Base-by-base conservation (phyloP, 1,140 invertebrate species). In the Eueides isabella region DNA sequence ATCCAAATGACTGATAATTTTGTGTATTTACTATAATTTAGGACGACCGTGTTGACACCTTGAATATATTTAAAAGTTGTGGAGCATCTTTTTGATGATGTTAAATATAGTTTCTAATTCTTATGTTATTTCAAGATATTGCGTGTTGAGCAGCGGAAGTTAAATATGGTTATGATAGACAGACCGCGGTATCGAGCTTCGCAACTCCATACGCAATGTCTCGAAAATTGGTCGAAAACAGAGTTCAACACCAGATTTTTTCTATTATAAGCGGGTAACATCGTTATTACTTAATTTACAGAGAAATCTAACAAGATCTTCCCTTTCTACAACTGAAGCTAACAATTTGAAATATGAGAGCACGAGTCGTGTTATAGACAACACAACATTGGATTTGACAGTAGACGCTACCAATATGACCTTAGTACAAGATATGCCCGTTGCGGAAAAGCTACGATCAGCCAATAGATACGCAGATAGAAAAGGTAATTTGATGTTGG, bases 401-500 rank as follows among this genome's bases (percentile, higher is more conserved):
- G 85, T 86, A 1, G 89, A 91, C 29, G 79, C 85, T 7, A 85
- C 84, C 7, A 92, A 92, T 68, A 84, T 88, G 64, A 90, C 84
- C 0, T 70, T 90, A 1, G 76, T 84, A 0, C 87, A 90, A 66
- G 89, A 90, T 23, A 65, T 90, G 7, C 90, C 90, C 0, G 83
- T 91, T 0, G 86, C 90, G 35, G 89, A 92, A 65, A 92, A 87
- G 63, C 67, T 92, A 12, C 77, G 90, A 6, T 84, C 89, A 1
- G 48, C 90, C 1, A 91, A 89, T 61, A 83, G 90, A 87, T 90
- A 85, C 67, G 76, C 85, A 63, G 90, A 92, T 67, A 85, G 89
- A 19, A 92, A 91, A 89, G 85, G 90, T 90, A 76, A 69, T 67
- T 61, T 64, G 23, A 31, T 44, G n/a, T 19, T 9, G 2, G 2